Conservation (phyloP, 2,113 vertebrate species). For the Tretioscincus oriximinensis region DNA sequence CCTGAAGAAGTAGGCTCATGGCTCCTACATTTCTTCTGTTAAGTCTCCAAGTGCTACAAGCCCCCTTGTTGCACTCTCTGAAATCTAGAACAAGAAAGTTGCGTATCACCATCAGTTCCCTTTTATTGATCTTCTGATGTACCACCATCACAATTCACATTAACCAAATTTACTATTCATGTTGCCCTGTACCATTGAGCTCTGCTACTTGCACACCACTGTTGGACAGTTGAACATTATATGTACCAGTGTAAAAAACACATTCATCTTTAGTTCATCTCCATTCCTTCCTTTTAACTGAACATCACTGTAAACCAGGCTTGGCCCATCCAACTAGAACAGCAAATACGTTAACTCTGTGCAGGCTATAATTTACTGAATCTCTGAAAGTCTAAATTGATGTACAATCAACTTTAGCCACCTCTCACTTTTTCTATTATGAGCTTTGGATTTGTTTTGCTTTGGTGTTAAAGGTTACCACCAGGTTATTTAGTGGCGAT, state of each 20-base stretch:
- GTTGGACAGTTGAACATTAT: not conserved
- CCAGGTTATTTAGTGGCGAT: constrained; percentile 22
- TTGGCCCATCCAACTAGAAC: not conserved
- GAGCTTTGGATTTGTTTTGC: constrained; percentile 15
- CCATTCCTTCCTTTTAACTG: not conserved
- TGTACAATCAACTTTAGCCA: constrained; percentile 2
- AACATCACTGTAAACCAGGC: not conserved
- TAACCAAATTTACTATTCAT: too few relatives aligned
- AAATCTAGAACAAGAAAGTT: too few relatives aligned
- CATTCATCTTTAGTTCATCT: not conserved
- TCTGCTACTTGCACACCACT: not conserved
- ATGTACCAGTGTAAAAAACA: not conserved
- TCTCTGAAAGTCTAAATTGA: constrained; percentile 22
- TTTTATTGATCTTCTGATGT: too few relatives aligned
- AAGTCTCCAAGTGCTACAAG: too few relatives aligned
- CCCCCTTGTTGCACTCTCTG: too few relatives aligned
- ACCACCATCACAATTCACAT: too few relatives aligned
- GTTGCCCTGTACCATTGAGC: too few relatives aligned
- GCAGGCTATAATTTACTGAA: constrained; percentile 8
- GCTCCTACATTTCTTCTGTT: too few relatives aligned
- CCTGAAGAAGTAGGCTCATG: too few relatives aligned
- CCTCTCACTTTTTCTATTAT: constrained; percentile 19
- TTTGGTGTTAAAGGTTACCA: constrained; percentile 15
- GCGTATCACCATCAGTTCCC: too few relatives aligned
- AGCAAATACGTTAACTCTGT: not conserved